phyloP scores from a whole-genome alignment of 1,140 invertebrate species.

The Nylanderia fulva region DNA sequence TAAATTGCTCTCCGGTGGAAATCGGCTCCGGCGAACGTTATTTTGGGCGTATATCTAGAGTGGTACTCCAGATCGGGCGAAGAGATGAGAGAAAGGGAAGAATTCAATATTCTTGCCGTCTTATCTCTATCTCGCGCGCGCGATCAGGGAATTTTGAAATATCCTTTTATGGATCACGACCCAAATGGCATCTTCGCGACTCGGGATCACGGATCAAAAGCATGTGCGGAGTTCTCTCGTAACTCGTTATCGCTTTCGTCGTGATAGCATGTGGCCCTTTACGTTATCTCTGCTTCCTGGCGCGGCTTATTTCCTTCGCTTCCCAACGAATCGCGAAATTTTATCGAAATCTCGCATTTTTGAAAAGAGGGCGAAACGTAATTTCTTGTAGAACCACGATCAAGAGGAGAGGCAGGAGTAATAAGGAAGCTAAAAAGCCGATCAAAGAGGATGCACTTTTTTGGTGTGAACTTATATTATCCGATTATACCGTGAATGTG shows the following conservation, averaged over 20 bases:
- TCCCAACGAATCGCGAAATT: constrained; percentile 24
- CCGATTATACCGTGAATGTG: background rate
- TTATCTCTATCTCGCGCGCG: constrained; percentile 31
- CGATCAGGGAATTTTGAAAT: constrained; percentile 35
- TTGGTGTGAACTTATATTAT: background rate
- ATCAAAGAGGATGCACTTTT: background rate
- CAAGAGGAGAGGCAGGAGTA: background rate
- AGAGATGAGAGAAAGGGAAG: background rate
- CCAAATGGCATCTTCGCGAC: constrained; percentile 9
- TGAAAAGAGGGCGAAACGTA: background rate
- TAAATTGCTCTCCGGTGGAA: constrained; percentile 21
- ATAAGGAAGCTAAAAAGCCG: background rate
- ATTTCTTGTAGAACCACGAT: background rate
- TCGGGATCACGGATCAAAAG: constrained; percentile 34
- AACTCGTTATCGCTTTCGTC: constrained; percentile 34
- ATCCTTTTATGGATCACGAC: constrained; percentile 42
- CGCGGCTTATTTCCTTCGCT: constrained; percentile 27
- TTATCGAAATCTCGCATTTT: constrained; percentile 27
- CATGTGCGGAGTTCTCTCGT: background rate
- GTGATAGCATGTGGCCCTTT: constrained; percentile 30
- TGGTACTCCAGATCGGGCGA: background rate
- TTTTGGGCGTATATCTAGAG: constrained; percentile 43
- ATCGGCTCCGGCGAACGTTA: constrained; percentile 34
- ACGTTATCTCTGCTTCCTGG: constrained; percentile 17
- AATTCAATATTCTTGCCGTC: constrained; percentile 58